Evolutionary conservation across 2,797 vertebrate species (phyloP).

Genomic region (Sebastolobus alascanus): DNA sequence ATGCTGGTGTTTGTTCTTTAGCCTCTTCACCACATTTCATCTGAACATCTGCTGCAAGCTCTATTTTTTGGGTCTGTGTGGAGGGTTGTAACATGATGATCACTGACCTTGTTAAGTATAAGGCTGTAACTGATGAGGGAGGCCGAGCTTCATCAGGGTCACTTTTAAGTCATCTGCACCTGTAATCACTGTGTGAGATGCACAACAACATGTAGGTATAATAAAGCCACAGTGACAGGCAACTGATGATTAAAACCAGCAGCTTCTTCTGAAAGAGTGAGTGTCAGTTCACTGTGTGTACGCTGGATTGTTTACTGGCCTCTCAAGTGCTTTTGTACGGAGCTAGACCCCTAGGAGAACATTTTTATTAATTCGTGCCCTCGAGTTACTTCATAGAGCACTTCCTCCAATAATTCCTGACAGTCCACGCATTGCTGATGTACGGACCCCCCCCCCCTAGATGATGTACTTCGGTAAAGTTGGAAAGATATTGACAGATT

Average conservation of each 20-base stretch:
- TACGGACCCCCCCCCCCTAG: no score
- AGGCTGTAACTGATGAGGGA: background rate
- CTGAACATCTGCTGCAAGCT: background rate
- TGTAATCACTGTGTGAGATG: background rate
- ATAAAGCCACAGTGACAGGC: background rate
- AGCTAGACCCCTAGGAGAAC: no score
- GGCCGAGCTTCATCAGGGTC: background rate
- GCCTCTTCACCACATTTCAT: background rate
- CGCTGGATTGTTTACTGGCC: background rate
- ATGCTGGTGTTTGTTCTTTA: conserved; percentile 1
- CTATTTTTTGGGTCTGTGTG: background rate
- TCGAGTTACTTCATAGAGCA: no score
- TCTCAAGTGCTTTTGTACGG: background rate
- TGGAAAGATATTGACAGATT: no score
- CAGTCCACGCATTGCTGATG: no score
- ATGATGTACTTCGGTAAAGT: no score
- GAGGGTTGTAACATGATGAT: conserved; percentile 1
- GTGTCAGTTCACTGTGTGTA: background rate
- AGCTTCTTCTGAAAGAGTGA: background rate
- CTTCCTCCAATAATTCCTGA: no score
- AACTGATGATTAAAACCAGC: background rate
- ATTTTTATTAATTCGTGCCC: no score
- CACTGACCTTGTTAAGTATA: background rate
- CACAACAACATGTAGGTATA: background rate
- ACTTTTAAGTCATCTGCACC: background rate